Conservation (phyloP, 92 coral and sea anemone species). For the Palythoa caribaeorum region DNA sequence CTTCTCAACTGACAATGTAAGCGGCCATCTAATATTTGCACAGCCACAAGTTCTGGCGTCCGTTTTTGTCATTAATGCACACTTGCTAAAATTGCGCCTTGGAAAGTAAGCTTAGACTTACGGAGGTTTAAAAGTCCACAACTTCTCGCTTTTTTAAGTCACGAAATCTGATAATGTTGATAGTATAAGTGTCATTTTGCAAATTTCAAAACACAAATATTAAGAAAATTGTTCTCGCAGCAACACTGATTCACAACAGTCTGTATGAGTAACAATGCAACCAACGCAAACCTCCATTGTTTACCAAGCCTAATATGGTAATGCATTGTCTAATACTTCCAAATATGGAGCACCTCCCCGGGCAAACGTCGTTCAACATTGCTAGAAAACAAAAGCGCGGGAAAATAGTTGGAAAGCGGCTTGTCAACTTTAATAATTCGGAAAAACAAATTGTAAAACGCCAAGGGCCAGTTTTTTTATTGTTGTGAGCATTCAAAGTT, state of each 20-base stretch:
- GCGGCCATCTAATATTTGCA: conserved; percentile 40
- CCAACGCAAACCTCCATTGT: conserved; percentile 68
- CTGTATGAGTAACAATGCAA: conserved; percentile 48
- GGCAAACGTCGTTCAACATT: conserved; percentile 9
- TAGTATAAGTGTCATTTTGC: conserved; percentile 26
- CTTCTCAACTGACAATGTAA: conserved; percentile 19
- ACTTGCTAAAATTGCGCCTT: background rate
- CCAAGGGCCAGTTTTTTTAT: too few species aligned
- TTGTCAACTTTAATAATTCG: too few species aligned
- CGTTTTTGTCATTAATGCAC: background rate
- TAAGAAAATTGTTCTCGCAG: background rate
- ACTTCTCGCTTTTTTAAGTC: conserved; percentile 2
- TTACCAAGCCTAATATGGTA: conserved; percentile 81
- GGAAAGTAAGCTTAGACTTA: background rate
- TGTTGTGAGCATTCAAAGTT: too few species aligned
- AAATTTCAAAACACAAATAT: conserved; percentile 33
- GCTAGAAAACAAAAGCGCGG: conserved; percentile 45
- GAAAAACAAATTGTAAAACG: too few species aligned
- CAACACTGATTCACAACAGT: conserved; percentile 15
- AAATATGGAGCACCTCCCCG: conserved; percentile 69
- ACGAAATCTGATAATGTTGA: conserved; percentile 41
- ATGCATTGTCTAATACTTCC: conserved; percentile 82
- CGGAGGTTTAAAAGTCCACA: background rate
- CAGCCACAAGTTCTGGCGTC: conserved; percentile 30
- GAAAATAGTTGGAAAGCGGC: background rate